Evolutionary conservation across 2,888 invertebrate species (phyloP), one percentile per base, ranked within the genome.

Genomic region (Acanthacorydalis orientalis): DNA sequence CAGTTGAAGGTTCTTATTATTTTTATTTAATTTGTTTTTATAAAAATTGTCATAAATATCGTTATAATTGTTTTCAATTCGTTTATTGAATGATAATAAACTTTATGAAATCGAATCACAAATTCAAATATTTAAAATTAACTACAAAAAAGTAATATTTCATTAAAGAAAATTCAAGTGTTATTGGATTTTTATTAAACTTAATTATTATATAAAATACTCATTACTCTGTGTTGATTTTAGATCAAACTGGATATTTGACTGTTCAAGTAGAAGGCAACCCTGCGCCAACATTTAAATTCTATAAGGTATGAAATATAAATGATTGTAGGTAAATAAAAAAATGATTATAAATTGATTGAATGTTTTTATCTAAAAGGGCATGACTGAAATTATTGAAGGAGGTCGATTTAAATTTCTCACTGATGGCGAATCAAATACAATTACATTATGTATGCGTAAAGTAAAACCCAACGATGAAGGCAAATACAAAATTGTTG

Each of bases 381-480:
- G 90, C 55, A 85, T 90, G 58, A 81, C 83, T 32, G 91, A 92
- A 68, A 87, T 95, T 57, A 80, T 91, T 60, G 92, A 92, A 67
- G 91, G 93, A 55, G 97, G 96, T 55, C 80, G 95, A 52, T 95
- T 91, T 69, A 93, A 92, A 65, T 87, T 90, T 64, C 73, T 90
- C 57, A 95, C 96, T 37, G 96, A 97, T 68, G 89, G 93, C 44
- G 89, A 92, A 58, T 83, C 83, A 50, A 92, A 90, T 62, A 80
- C 85, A 49, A 86, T 96, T 57, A 91, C 92, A 38, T 74, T 98
- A 51, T 91, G 92, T 64, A 91, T 98, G 73, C 80, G 90, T 57
- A 97, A 97, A 73, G 82, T 91, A 55, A 92, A 95, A 63, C 88
- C 92, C 43, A 88, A 89, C 60, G 98, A 98, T 80, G 96, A 97